These are phyloP conservation scores for Ceyx melanurus DNA, from an alignment of 2,113 vertebrate species.

Conservation along the genomic window DNA sequence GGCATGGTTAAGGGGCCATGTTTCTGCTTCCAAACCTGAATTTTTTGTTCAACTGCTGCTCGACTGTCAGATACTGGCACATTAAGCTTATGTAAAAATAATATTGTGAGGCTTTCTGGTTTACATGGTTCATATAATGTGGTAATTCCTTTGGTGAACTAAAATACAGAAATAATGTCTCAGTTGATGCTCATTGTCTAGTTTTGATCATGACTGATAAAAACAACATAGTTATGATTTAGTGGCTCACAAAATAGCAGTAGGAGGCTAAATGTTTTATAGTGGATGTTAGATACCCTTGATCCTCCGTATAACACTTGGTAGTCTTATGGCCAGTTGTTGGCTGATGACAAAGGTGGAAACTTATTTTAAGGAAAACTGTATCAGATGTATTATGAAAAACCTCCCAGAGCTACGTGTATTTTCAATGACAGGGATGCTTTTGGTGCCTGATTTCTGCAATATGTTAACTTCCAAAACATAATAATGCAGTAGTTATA, in stretches of 20 bases:
- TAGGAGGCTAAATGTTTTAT: neutral
- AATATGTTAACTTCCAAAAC: neutral
- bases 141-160: neutral
- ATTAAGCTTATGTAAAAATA: neutral
- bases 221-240: neutral
- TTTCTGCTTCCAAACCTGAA: neutral
- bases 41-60: neutral
- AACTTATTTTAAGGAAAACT: neutral
- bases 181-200: neutral
- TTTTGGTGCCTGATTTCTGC: neutral
- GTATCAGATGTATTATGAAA: neutral
- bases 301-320: neutral
- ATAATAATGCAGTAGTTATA: neutral
- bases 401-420: neutral
- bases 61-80: neutral
- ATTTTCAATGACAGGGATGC: neutral
- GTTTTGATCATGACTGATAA: neutral
- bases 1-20: neutral
- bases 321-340: neutral
- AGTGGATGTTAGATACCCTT: neutral
- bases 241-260: neutral
- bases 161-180: neutral
- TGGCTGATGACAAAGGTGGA: neutral
- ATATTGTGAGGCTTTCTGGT: neutral
- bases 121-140: neutral